Evolutionary conservation across 2,797 vertebrate genomes (phyloP), one percentile per base, ranked within the genome.

Genomic region (Semotilus atromaculatus): DNA sequence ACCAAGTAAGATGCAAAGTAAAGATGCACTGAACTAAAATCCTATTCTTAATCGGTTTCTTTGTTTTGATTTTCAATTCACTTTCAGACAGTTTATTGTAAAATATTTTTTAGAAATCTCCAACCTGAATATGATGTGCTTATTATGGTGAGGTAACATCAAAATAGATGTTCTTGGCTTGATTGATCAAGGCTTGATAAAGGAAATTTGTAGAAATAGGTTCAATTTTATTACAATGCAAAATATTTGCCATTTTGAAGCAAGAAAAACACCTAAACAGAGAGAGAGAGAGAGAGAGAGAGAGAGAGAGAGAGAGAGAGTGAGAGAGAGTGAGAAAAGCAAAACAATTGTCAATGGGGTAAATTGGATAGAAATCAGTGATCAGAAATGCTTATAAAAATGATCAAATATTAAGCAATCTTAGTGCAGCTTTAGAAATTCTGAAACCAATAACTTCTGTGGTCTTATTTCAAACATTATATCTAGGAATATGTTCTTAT

Each of bases 1-100:
- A 58, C 21, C 72, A 77, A 58, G 62, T 80, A 5, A 85, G 67
- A 81, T 81, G 81, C 83, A 86, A 89, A 79, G 73, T 55, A 66
- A 55, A 84, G 55, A 60, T 60, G 36, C 26, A 60, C 31, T 71
- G 31, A 5, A 70, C 64, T 48, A 80, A 80, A 85, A 76, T 68
- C 16, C 34, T 62, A 16, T 66, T 34, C 21, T 67, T 34, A 75
- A 29, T 7, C 5, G 7, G 7, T 21, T 36, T 38, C 19, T 62
- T 62, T n/a, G 1, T 55, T 53, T 81, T 29, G 5, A n/a, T 38
- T 26, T 53, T 60, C 4, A 40, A 62, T 18, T 60, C 4, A 60
- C 7, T 48, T 73, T 73, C 16, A 31, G 26, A 51, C 18, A 48
- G 26, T 48, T 5, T 21, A 31, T 2, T 48, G 29, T 11, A 45